Conservation (phyloP, 92 coral and sea anemone genomes). For the Actinostola sp. region DNA sequence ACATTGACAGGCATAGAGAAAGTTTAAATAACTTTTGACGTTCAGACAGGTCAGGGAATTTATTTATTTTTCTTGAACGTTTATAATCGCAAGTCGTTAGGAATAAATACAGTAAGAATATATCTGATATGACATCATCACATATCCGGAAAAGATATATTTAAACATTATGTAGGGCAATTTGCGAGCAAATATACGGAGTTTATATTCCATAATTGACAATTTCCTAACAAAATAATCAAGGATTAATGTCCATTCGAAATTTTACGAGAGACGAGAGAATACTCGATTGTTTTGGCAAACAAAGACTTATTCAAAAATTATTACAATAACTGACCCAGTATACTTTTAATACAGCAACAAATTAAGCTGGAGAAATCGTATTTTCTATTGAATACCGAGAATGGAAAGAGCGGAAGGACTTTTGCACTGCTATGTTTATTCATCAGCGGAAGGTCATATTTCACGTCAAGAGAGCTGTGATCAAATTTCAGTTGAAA, state of each 20-base stretch:
- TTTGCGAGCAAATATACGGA: not conserved
- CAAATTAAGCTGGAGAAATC: not conserved
- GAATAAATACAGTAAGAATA: too few species aligned
- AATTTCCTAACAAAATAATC: conserved; percentile 3
- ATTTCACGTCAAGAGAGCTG: conserved; percentile 15
- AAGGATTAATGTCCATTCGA: not conserved
- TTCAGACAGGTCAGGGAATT: too few species aligned
- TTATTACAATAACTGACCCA: not conserved
- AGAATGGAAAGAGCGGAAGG: not conserved
- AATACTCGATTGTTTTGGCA: not conserved
- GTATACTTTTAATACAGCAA: not conserved
- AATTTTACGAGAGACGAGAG: not conserved
- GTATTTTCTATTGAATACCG: not conserved
- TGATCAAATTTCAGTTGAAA: conserved; percentile 16
- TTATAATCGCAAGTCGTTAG: too few species aligned
- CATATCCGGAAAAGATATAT: too few species aligned
- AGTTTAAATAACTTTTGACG: not conserved
- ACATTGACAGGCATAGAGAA: not conserved
- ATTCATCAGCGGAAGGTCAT: conserved; percentile 10
- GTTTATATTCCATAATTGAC: not conserved
- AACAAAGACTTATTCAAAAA: conserved; percentile 12
- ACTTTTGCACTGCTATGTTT: conserved; percentile 5
- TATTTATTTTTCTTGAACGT: too few species aligned
- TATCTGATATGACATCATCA: too few species aligned
- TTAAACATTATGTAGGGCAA: too few species aligned